Conservation (phyloP, 1,140 invertebrate species). For the Drosophila carrolli region DNA sequence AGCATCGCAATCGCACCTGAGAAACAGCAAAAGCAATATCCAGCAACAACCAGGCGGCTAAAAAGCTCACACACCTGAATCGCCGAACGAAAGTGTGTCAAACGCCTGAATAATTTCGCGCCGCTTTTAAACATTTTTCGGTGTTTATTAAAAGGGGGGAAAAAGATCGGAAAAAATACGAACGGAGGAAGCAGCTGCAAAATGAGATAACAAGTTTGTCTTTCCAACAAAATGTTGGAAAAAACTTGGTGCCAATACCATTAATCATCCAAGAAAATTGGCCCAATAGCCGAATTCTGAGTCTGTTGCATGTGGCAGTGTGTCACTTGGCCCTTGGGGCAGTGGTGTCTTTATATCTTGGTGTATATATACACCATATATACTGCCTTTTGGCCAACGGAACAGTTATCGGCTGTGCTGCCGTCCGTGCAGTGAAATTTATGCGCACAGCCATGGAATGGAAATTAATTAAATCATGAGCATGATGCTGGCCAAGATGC, state of each 20-base stretch:
- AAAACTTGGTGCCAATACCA: constrained; percentile 24
- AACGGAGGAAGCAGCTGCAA: constrained; percentile 41
- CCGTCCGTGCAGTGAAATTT: constrained; percentile 67
- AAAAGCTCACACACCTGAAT: constrained; percentile 17
- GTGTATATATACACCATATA: background rate
- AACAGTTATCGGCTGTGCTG: constrained; percentile 64
- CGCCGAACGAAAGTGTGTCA: constrained; percentile 75
- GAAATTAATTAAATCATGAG: constrained; percentile 80
- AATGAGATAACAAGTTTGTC: constrained; percentile 73
- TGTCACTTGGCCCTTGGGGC: constrained; percentile 55
- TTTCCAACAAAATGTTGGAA: constrained; percentile 6
- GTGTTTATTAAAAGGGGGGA: constrained; percentile 39
- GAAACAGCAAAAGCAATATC: constrained; percentile 9
- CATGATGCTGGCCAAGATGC: constrained; percentile 51
- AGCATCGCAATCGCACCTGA: constrained; percentile 71
- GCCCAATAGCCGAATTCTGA: constrained; percentile 36
- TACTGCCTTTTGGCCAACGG: constrained; percentile 17
- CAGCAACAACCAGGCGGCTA: constrained; percentile 7
- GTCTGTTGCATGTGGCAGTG: constrained; percentile 44
- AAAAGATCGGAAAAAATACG: constrained; percentile 11
- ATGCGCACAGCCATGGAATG: constrained; percentile 51
- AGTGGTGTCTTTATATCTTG: background rate
- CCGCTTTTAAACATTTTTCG: constrained; percentile 56
- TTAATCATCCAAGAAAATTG: constrained; percentile 58
- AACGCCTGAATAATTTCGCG: constrained; percentile 76